phyloP scores from a whole-genome alignment of 2,888 invertebrate species.

The Homarus gammarus region DNA sequence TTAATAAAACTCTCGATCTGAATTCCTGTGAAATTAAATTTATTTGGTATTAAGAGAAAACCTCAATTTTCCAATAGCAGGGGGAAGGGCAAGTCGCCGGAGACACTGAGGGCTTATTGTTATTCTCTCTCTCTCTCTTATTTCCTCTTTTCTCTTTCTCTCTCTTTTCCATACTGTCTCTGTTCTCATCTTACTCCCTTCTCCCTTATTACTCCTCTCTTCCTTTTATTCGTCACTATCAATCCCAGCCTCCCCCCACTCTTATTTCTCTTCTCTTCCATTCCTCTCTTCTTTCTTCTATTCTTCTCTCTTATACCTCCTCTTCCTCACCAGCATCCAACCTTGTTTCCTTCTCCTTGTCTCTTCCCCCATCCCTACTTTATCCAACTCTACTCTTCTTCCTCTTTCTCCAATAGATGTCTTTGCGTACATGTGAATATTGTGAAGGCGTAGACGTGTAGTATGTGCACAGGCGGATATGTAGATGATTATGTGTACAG shows the following conservation, averaged over 20 bases:
- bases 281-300: not conserved
- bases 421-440: too few relatives aligned
- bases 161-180: too few relatives aligned
- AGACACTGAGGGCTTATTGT: too few relatives aligned
- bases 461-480: too few relatives aligned
- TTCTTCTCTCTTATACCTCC: not conserved
- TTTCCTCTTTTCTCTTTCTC: too few relatives aligned
- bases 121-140: too few relatives aligned
- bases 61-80: not conserved
- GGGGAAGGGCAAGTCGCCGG: not conserved
- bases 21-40: constrained; percentile 1
- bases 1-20: not conserved
- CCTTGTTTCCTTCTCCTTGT: not conserved
- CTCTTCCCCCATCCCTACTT: not conserved
- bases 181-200: too few relatives aligned
- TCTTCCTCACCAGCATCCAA: not conserved
- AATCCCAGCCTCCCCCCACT: not conserved
- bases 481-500: too few relatives aligned
- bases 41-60: not conserved
- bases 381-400: not conserved
- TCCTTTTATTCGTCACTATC: too few relatives aligned
- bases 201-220: too few relatives aligned
- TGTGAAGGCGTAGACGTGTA: too few relatives aligned
- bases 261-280: not conserved
- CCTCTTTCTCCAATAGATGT: not conserved